phyloP scores from a whole-genome alignment of 2,113 vertebrate genomes.

The Pao palembangensis region DNA sequence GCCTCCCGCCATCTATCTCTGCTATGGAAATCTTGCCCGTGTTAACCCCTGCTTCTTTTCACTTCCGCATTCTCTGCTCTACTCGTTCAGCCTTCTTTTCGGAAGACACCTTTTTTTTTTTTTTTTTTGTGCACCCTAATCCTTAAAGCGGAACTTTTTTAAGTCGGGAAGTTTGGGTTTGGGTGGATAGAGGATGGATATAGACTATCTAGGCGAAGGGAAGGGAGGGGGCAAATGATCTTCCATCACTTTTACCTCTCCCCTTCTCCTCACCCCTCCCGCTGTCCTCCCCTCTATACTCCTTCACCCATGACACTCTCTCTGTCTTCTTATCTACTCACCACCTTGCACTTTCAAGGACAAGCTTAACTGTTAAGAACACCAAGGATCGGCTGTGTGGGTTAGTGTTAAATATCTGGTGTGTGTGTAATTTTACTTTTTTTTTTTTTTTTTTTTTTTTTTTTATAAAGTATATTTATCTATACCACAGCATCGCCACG shows the following conservation, averaged over 20 bases:
- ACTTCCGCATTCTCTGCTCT: background rate
- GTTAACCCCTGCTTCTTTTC: conserved; percentile 36
- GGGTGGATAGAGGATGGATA: conserved; percentile 44
- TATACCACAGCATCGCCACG: too few relatives aligned
- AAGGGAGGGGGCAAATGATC: conserved; percentile 60
- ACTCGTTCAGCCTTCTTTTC: conserved; percentile 5
- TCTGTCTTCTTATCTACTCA: conserved; percentile 54
- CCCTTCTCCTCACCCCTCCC: conserved; percentile 32
- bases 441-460: too few relatives aligned
- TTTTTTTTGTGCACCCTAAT: conserved; percentile 66
- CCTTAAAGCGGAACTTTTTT: conserved; percentile 68
- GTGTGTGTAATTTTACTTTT: background rate
- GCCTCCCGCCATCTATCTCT: conserved; percentile 17
- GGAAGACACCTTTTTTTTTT: conserved; percentile 26
- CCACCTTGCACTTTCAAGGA: conserved; percentile 70
- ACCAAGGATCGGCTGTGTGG: conserved; percentile 32
- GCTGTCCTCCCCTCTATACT: conserved; percentile 30
- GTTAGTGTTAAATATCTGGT: conserved; percentile 3
- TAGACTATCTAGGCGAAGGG: conserved; percentile 60
- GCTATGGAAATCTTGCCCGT: conserved; percentile 37
- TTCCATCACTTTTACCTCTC: conserved; percentile 40
- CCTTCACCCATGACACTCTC: conserved; percentile 37
- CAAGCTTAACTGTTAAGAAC: conserved; percentile 62
- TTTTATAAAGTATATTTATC: too few relatives aligned
- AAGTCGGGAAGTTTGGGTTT: conserved; percentile 65